Evolutionary conservation across 53 echinoderm and acorn worm species (phyloP).

Genomic region (Stichopus horrens): DNA sequence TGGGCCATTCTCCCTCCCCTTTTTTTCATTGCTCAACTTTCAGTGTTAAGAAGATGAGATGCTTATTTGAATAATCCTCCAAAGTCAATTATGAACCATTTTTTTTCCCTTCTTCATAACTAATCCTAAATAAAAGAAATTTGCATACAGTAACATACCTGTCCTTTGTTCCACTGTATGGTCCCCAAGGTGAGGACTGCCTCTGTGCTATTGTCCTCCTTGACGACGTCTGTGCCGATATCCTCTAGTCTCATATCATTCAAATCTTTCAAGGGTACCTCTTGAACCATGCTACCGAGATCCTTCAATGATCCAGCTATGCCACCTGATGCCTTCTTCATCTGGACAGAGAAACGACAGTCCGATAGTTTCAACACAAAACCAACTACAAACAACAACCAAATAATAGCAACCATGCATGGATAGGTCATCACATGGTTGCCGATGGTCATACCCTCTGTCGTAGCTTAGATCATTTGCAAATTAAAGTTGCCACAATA

Average conservation of each 20-base stretch:
- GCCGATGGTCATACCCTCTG: too few relatives aligned
- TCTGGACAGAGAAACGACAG: slow-evolving; percentile 14
- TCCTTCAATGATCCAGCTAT: slow-evolving; percentile 51
- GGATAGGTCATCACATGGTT: too few relatives aligned
- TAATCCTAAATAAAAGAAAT: not conserved
- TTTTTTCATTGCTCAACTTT: too few relatives aligned
- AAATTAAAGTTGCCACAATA: too few relatives aligned
- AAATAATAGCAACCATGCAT: too few relatives aligned
- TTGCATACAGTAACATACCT: slow-evolving; percentile 34
- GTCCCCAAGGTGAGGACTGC: slow-evolving; percentile 48
- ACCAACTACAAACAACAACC: not conserved
- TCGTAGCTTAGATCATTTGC: too few relatives aligned
- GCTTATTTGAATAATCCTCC: not conserved
- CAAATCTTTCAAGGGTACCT: slow-evolving; percentile 58
- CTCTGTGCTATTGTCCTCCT: slow-evolving; percentile 38
- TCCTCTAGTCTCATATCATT: slow-evolving; percentile 48
- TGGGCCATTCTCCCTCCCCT: too few relatives aligned
- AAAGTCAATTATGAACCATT: not conserved
- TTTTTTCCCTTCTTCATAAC: not conserved
- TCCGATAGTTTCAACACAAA: not conserved
- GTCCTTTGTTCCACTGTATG: slow-evolving; percentile 64
- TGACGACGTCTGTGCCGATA: slow-evolving; percentile 40
- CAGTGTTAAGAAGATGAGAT: not conserved
- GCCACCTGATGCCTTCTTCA: slow-evolving; percentile 57
- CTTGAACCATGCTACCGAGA: slow-evolving; percentile 62